Evolutionary conservation across 1,140 invertebrate genomes (phyloP), one percentile per base, ranked within the genome.

Genomic region (Pararge aegeria): DNA sequence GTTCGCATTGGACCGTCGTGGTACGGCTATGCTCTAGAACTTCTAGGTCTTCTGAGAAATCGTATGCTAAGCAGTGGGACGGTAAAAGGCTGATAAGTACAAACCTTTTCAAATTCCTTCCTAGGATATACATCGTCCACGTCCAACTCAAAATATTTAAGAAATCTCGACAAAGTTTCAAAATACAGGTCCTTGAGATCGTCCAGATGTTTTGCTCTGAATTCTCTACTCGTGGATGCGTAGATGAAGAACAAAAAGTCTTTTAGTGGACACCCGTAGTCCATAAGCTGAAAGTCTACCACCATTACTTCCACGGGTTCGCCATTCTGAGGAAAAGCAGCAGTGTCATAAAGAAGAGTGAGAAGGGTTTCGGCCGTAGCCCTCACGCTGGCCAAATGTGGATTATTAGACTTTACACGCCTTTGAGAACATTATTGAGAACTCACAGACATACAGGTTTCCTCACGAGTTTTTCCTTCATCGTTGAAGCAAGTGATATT

Each of bases 241-340:
- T 75, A 79, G 5, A 84, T 65, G 34, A 79, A 66, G 20, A 70
- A 82, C 0, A 78, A 2, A 0, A 84, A 61, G 38, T 84, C 81
- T 15, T 54, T 54, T 0, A 82, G 16, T 0, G 79, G 79, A 46
- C 51, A 66, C 1, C 76, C 76, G 44, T 73, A 84, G 46, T 65
- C 58, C 4, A 74, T 20, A 0, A 73, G 6, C 20, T 84, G 81
- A 20, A 73, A 82, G 49, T 84, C 81, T 1, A 84, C 55, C 52
- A 66, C 51, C 1, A 80, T 55, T 0, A 77, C 54, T 40, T 70
- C 64, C 16, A 21, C 53, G 20, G 66, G 29, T 30, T 66, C 61
- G 4, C 73, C 73, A 15, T 82, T 55, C 79, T 79, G 66, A 5
- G 68, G 68, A 53, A 27, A 52, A 16, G 16, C 2, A 34, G n/a